A percentile compares a stretch with the other conserved stretches of the same genome.
Conservation (phyloP, 2,797 vertebrate genomes). For the Tenualosa thibaudeaui region DNA sequence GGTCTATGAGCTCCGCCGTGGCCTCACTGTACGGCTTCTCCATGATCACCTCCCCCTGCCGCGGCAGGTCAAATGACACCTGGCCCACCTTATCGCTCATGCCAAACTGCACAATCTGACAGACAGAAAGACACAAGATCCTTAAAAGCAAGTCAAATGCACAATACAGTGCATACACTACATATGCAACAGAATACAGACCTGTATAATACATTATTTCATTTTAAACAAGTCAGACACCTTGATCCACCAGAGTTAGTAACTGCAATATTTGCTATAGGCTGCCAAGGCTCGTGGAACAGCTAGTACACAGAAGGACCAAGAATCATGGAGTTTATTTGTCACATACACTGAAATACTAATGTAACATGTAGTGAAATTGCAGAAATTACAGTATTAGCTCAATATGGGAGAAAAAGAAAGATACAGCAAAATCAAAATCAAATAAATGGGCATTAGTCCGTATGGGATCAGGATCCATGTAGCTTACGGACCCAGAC, state of each 20-base stretch:
- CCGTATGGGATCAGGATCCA: no score
- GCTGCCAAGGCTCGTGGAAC: no score
- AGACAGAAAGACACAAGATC: not conserved
- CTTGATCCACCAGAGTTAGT: not conserved
- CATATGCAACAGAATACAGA: not conserved
- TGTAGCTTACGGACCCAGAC: no score
- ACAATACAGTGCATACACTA: not conserved
- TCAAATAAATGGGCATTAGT: no score
- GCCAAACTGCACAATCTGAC: slow-evolving; percentile 79
- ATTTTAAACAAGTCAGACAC: not conserved
- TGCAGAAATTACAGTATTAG: no score
- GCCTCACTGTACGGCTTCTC: slow-evolving; percentile 81
- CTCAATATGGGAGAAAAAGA: no score
- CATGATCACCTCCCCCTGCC: slow-evolving; percentile 67
- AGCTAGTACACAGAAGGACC: no score
- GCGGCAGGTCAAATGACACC: slow-evolving; percentile 76
- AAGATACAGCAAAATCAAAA: no score
- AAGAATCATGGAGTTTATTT: no score
- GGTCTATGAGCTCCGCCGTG: slow-evolving; percentile 75
- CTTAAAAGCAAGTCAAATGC: not conserved
- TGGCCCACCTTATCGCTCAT: slow-evolving; percentile 82
- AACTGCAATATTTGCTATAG: not conserved
- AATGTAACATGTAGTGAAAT: no score
- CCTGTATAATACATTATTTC: no score
- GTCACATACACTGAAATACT: no score